A percentile compares a stretch with the other conserved stretches of the same genome.
Evolutionary conservation across 1,140 invertebrate genomes (phyloP).

Genomic region (Luehdorfia chinensis): DNA sequence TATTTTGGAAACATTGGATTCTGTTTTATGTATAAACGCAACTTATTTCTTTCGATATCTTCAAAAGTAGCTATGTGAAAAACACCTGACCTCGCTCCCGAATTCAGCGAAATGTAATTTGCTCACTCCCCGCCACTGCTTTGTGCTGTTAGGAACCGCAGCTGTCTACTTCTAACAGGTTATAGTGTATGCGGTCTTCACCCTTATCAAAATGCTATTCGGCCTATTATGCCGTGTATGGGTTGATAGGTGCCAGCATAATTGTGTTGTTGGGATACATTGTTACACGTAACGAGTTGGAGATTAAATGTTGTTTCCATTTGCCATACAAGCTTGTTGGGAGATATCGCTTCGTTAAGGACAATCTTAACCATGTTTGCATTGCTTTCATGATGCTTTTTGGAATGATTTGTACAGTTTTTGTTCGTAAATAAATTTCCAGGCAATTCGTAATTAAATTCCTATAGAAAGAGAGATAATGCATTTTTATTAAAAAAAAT

Average conservation of each 20-base stretch:
- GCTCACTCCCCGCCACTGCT: slow-evolving; percentile 1
- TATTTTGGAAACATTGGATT: no score
- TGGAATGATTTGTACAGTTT: no score
- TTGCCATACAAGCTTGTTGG: neutral
- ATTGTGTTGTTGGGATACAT: neutral
- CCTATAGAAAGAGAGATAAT: no score
- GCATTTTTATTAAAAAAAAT: no score
- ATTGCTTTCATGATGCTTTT: no score
- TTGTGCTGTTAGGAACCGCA: slow-evolving; percentile 5
- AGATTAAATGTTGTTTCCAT: slow-evolving; percentile 12
- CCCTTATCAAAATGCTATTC: slow-evolving; percentile 5
- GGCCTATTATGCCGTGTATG: neutral
- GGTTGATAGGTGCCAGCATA: neutral
- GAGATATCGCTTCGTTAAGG: neutral
- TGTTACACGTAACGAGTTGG: slow-evolving; percentile 5
- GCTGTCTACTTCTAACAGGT: slow-evolving; percentile 5
- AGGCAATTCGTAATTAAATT: no score
- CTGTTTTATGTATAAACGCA: no score
- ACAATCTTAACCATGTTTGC: neutral
- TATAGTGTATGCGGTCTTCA: neutral
- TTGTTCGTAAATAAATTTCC: no score
- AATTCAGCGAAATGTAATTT: slow-evolving; percentile 10
- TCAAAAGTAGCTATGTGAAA: neutral
- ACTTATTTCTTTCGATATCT: no score
- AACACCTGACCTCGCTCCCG: slow-evolving; percentile 10